Evolutionary conservation across 2,113 vertebrate species (phyloP).

Genomic region (Hoplias malabaricus): DNA sequence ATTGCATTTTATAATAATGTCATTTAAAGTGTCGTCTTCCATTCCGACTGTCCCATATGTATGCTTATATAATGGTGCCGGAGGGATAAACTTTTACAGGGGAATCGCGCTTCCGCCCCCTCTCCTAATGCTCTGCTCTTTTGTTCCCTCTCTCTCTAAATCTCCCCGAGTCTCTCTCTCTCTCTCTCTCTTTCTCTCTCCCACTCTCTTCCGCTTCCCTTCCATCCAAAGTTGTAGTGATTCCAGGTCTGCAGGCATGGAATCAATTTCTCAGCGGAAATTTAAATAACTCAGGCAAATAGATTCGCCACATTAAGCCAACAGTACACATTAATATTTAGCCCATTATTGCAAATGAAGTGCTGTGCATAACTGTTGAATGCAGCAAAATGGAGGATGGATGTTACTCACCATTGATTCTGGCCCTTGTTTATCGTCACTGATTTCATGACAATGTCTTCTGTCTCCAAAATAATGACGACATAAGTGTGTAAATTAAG

Average conservation of each 20-base stretch:
- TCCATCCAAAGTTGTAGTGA: conserved; percentile 59
- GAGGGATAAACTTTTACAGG: conserved; percentile 95
- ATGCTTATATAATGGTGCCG: conserved; percentile 97
- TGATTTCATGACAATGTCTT: too few relatives aligned
- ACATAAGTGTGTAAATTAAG: too few relatives aligned
- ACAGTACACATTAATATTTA: conserved; percentile 55
- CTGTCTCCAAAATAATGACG: too few relatives aligned
- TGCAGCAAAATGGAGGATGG: background rate
- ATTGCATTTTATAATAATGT: conserved; percentile 99
- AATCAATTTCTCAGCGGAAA: conserved; percentile 62
- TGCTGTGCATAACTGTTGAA: conserved; percentile 7
- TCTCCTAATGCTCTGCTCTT: conserved; percentile 16
- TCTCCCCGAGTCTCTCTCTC: too few relatives aligned
- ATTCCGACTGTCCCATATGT: conserved; percentile 99
- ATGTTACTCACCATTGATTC: background rate
- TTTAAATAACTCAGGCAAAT: conserved; percentile 68
- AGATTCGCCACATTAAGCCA: conserved; percentile 61
- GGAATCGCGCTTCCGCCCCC: conserved; percentile 75
- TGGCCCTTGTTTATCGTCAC: background rate
- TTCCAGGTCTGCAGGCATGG: conserved; percentile 58
- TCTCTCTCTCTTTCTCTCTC: background rate
- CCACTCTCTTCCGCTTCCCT: conserved; percentile 45
- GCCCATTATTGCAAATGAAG: conserved; percentile 69
- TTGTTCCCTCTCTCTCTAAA: background rate
- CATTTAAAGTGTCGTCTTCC: conserved; percentile 99